These are phyloP conservation scores for Spinus pinus DNA, from an alignment of 2,797 vertebrate genomes.

Conservation along the genomic window DNA sequence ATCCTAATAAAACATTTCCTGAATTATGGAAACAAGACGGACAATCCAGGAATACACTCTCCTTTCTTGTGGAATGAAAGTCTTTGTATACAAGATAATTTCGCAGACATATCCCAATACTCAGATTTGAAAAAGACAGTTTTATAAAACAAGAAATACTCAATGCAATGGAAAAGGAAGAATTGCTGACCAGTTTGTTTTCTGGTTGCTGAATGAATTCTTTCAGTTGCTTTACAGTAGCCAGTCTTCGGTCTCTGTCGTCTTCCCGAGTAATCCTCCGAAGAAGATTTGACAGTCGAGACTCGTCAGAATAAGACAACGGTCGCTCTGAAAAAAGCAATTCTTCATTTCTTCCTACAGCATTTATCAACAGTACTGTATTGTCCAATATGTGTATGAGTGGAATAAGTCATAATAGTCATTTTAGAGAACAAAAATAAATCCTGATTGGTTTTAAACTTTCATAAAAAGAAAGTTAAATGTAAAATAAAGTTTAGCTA, in stretches of 20 bases:
- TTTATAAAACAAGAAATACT: not conserved
- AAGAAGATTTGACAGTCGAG: conserved; percentile 98
- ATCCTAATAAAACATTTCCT: not conserved
- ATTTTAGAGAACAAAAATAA: not conserved
- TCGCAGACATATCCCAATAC: fast-evolving
- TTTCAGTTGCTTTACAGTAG: conserved; percentile 97
- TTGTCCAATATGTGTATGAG: fast-evolving
- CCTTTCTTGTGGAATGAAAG: not conserved
- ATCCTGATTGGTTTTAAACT: not conserved
- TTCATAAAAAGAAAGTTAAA: not conserved
- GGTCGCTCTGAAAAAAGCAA: conserved; percentile 85
- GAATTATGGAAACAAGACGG: not conserved
- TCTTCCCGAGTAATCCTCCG: conserved; percentile 98
- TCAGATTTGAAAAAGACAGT: not conserved
- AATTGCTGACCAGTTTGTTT: conserved; percentile 91
- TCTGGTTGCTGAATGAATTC: conserved; percentile 98
- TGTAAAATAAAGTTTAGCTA: not conserved
- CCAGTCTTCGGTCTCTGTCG: conserved; percentile 96
- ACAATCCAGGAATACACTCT: not conserved
- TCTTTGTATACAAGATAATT: not conserved
- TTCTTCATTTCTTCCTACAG: not conserved
- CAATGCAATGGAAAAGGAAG: not conserved
- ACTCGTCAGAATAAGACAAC: conserved; percentile 98
- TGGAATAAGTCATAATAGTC: fast-evolving
- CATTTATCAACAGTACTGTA: not conserved